Percentiles rank a stretch among this genome's conserved stretches.
Evolutionary conservation across 2,888 invertebrate species (phyloP).

Genomic region (Ashinkailepas kermadecensis): DNA sequence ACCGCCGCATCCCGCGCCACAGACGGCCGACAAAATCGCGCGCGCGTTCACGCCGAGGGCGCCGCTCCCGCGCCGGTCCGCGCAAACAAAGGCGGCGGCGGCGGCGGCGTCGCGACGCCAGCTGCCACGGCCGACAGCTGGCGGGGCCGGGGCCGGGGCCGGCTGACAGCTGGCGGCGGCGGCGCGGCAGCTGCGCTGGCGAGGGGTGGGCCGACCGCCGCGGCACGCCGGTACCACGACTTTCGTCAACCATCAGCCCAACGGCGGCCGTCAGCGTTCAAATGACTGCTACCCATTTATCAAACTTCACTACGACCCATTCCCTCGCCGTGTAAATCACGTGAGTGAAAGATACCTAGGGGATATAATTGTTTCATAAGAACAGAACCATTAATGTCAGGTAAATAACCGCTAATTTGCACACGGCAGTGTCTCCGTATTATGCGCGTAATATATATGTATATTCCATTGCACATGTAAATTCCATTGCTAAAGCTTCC

Average conservation of each 20-base stretch:
- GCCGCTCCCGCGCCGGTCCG: not conserved
- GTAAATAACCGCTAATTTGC: no score
- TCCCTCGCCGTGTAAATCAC: no score
- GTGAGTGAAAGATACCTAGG: no score
- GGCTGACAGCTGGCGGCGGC: slow-evolving; percentile 11
- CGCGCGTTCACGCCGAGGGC: not conserved
- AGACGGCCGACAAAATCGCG: not conserved
- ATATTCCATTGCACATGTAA: no score
- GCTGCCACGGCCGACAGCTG: not conserved
- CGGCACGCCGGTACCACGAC: not conserved
- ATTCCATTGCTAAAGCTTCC: no score
- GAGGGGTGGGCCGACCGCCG: not conserved
- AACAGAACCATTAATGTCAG: no score
- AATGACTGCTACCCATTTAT: not conserved
- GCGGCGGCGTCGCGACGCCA: slow-evolving; percentile 10
- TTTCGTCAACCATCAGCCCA: not conserved
- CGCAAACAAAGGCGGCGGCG: not conserved
- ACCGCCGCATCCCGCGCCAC: no score
- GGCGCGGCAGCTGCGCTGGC: not conserved
- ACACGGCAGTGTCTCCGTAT: no score
- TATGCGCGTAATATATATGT: no score
- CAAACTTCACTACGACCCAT: not conserved
- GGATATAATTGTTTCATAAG: no score
- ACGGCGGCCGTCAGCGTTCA: not conserved
- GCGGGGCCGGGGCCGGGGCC: not conserved